These are phyloP conservation scores for Muscina levida DNA, from an alignment of 2,888 invertebrate species.

Conservation along the genomic window DNA sequence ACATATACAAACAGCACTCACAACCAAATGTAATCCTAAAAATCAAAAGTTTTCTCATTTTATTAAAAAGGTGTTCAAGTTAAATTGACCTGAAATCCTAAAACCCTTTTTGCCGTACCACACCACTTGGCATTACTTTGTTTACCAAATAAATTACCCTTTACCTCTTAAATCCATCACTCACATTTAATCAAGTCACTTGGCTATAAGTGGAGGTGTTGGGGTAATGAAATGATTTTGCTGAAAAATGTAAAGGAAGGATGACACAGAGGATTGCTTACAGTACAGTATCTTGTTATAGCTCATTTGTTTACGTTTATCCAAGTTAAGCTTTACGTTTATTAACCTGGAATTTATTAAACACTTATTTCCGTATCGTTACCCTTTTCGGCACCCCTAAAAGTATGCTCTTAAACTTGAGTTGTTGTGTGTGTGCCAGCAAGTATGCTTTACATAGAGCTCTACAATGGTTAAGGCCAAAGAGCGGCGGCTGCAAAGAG, in stretches of 20 bases:
- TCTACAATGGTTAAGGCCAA: neutral
- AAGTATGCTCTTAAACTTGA: slow-evolving; percentile 29
- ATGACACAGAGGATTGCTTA: too few species aligned
- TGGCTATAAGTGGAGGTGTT: neutral
- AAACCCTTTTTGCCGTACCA: slow-evolving; percentile 37
- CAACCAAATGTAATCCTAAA: too few species aligned
- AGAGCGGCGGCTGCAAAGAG: slow-evolving; percentile 28
- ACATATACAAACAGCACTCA: too few species aligned
- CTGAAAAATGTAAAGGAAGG: too few species aligned
- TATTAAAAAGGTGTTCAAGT: slow-evolving; percentile 25
- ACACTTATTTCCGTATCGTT: slow-evolving; percentile 63
- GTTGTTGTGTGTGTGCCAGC: neutral
- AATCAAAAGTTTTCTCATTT: too few species aligned
- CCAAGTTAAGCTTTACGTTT: slow-evolving; percentile 46
- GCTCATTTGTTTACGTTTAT: slow-evolving; percentile 42
- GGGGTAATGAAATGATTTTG: neutral
- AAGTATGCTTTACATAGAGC: neutral
- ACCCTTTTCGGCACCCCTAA: slow-evolving; percentile 43
- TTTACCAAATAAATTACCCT: slow-evolving; percentile 27
- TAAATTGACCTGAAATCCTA: slow-evolving; percentile 59
- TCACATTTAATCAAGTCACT: neutral
- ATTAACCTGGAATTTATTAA: slow-evolving; percentile 65
- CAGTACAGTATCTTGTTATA: neutral
- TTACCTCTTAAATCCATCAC: slow-evolving; percentile 20
- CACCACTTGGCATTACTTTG: slow-evolving; percentile 16